Conservation (phyloP, 2,113 vertebrate species). For the Lanius ludovicianus region DNA sequence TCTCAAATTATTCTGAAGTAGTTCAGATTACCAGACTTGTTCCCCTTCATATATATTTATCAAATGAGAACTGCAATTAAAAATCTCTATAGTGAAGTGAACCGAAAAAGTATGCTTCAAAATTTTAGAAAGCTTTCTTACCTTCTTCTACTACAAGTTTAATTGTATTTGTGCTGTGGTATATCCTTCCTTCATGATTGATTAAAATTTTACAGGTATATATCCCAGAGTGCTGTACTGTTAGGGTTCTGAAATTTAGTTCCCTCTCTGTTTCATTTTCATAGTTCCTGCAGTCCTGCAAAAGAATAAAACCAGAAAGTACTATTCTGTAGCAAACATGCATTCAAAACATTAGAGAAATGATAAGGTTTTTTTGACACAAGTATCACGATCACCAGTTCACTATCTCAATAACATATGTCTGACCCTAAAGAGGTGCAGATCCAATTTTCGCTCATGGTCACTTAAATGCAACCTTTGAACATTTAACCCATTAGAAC, state of each 20-base stretch:
- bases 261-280: neutral
- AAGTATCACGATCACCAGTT: neutral
- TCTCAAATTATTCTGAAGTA: neutral
- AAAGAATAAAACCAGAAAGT: conserved; percentile 22
- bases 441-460: neutral
- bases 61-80: neutral
- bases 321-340: neutral
- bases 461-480: neutral
- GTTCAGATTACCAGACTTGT: neutral
- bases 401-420: neutral
- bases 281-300: conserved; percentile 67
- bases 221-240: conserved; percentile 60
- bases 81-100: neutral
- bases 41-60: neutral
- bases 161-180: conserved; percentile 66
- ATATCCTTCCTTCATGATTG: conserved; percentile 42
- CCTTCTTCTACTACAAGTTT: conserved; percentile 65
- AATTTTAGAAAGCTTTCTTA: conserved; percentile 46
- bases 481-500: neutral
- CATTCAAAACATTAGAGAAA: neutral
- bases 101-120: neutral
- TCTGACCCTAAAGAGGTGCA: neutral
- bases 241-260: conserved; percentile 45
- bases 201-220: conserved; percentile 73
- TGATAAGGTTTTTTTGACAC: neutral